Conservation (phyloP, 2,113 vertebrate genomes). For the Lampris incognitus region DNA sequence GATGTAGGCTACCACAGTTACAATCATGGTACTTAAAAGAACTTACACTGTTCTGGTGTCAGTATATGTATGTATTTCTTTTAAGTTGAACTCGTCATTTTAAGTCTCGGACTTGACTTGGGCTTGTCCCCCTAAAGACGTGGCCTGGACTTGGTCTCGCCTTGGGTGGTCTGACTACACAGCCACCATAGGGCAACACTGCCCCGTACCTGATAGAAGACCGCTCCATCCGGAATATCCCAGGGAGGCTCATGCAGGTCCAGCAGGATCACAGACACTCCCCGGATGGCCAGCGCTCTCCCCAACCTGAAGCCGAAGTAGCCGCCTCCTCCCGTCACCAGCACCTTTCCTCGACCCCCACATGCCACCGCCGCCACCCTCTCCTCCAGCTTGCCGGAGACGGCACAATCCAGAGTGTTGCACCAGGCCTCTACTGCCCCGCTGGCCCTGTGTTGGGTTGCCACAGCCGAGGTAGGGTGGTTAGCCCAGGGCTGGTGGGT, state of each 20-base stretch:
- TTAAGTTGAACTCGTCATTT: no score
- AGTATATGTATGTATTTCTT: no score
- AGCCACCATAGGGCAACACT: no score
- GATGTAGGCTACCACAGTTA: no score
- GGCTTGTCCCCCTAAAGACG: no score
- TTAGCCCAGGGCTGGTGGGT: conserved; percentile 58
- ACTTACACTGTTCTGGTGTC: no score
- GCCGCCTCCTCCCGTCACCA: conserved; percentile 93
- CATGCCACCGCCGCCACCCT: neutral
- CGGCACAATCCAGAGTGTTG: conserved; percentile 50
- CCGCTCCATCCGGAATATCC: conserved; percentile 81
- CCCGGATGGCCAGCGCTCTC: conserved; percentile 82
- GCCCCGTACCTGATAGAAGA: conserved; percentile 86
- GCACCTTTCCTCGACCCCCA: conserved; percentile 70
- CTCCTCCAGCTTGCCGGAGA: conserved; percentile 48
- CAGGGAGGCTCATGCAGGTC: conserved; percentile 84
- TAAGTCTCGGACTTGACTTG: no score
- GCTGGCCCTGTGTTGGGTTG: conserved; percentile 60
- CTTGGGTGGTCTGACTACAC: no score
- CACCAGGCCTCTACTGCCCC: conserved; percentile 49
- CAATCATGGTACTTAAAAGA: no score
- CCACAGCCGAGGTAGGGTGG: conserved; percentile 1
- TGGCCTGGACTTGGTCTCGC: no score
- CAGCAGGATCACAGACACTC: conserved; percentile 85
- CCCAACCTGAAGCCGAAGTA: conserved; percentile 92